These are phyloP conservation scores for Brachionus manjavacas DNA, from an alignment of 1,140 invertebrate genomes.

Conservation along the genomic window DNA sequence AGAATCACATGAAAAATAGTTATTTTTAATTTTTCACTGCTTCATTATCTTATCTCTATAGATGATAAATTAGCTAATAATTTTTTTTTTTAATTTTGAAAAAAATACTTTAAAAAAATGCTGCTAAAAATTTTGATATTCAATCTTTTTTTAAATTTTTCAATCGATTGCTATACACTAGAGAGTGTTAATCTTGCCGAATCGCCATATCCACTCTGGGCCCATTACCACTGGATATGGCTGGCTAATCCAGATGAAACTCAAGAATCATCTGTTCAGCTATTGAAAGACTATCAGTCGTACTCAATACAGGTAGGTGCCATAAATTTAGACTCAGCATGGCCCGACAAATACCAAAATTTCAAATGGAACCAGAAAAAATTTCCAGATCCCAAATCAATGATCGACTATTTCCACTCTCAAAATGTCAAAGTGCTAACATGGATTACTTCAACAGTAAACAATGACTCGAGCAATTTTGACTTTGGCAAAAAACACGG, in stretches of 20 bases:
- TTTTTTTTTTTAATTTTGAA: not conserved
- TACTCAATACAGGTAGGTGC: not conserved
- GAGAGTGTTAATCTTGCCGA: not conserved
- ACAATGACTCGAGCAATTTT: slow-evolving; percentile 22
- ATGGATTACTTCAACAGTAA: slow-evolving; percentile 31
- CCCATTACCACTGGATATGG: slow-evolving; percentile 38
- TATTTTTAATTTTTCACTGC: not conserved
- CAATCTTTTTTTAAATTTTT: not conserved
- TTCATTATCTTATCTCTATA: not conserved
- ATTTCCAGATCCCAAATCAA: not conserved
- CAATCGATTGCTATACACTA: not conserved
- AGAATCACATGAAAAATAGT: not conserved
- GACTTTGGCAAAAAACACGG: not conserved
- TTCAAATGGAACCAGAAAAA: slow-evolving; percentile 27
- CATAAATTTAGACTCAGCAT: slow-evolving; percentile 23
- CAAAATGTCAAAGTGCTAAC: slow-evolving; percentile 8
- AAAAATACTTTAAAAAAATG: not conserved
- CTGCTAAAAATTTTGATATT: not conserved
- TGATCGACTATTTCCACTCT: slow-evolving; percentile 10
- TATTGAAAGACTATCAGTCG: not conserved
- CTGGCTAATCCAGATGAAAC: not conserved
- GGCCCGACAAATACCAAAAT: slow-evolving; percentile 23
- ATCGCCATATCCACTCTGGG: slow-evolving; percentile 13
- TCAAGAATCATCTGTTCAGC: not conserved
- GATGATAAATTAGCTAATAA: not conserved